Evolutionary conservation across 2,888 invertebrate species (phyloP), one percentile per base, ranked within the genome.

Genomic region (Pristionchus arcanus): DNA sequence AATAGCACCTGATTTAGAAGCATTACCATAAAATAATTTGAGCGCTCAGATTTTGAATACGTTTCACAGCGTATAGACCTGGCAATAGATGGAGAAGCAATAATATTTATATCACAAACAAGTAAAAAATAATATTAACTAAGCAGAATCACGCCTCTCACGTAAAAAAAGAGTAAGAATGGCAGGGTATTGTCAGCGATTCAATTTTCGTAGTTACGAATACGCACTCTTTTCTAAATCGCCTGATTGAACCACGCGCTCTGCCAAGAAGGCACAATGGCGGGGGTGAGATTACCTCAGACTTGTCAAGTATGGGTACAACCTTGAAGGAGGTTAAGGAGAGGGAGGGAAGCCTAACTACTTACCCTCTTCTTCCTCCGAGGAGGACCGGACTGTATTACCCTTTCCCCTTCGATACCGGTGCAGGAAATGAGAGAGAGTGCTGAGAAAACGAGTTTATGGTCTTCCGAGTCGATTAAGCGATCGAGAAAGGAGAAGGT

Each of bases 201-300:
- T 42, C 42, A 9, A 42, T 42, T 42, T 42, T 42, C 42, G 42
- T 42, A 9, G 42, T 42, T 42, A 9, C 42, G 42, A 42, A 42
- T 42, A 42, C 42, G 3, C 9, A 3, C 42, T 3, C 3, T 42
- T 42, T 42, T 42, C 42, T 42, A 42, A n/a, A n/a, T n/a, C n/a
- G 42, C 42, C 42, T 42, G 74, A 74, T 37, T 0, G 74, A 37
- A 1, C 16, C 34, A 37, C 34, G 37, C 74, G 90, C 90, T 9
- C 89, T 53, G 91, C 66, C 85, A 94, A 91, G 25, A 92, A 92
- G 31, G 94, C 91, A 74, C 94, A 93, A 1, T 94, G 94, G 83
- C 94, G 94, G 11, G 0, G 94, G 94, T 42, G 94, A 90, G 25
- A 94, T 94, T 42, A 94, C 92, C 19, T 94, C 93, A 16, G 94